These are phyloP conservation scores for Agriopis marginaria DNA, from an alignment of 2,888 invertebrate species.

Conservation along the genomic window DNA sequence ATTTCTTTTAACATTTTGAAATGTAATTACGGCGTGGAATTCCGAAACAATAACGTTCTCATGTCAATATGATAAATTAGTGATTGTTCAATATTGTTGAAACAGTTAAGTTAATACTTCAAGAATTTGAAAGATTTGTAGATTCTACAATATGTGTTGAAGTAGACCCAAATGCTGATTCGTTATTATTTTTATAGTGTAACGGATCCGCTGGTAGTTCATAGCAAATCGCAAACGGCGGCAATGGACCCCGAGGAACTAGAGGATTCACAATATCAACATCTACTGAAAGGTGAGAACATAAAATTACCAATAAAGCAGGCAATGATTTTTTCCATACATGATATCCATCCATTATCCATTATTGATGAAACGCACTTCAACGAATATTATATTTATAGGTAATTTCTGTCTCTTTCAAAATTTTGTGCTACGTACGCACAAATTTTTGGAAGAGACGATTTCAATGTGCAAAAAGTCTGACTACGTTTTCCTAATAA, in stretches of 20 bases:
- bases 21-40: background rate
- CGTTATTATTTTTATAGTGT: conserved; percentile 65
- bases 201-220: conserved; percentile 78
- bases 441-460: too few species aligned
- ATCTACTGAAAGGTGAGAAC: conserved; percentile 80
- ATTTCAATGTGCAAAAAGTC: too few species aligned
- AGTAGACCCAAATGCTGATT: conserved; percentile 7
- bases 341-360: too few species aligned
- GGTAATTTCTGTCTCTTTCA: too few species aligned
- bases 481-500: too few species aligned
- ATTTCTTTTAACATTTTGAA: background rate
- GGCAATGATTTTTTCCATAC: background rate
- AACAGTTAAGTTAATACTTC: background rate
- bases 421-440: too few species aligned
- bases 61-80: background rate
- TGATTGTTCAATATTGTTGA: too few species aligned
- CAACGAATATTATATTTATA: too few species aligned
- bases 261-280: conserved; percentile 84
- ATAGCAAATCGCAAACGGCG: conserved; percentile 83
- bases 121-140: background rate
- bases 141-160: background rate
- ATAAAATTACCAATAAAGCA: background rate
- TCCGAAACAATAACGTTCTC: background rate
- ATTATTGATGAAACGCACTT: too few species aligned
- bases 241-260: conserved; percentile 66